These are phyloP conservation scores for Lasiurus cinereus DNA, from an alignment of 2,113 vertebrate genomes.

Conservation along the genomic window DNA sequence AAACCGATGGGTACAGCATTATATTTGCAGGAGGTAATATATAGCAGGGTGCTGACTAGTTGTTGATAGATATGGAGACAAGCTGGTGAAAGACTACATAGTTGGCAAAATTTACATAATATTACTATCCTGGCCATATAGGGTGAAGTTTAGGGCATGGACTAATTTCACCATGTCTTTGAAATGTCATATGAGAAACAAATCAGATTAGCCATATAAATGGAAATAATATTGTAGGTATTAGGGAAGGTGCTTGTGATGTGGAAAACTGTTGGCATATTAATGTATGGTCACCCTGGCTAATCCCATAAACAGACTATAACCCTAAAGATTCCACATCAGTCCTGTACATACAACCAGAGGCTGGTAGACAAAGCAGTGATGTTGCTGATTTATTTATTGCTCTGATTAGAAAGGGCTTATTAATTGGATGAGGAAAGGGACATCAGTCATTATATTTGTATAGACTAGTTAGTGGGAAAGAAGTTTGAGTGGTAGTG, in stretches of 20 bases:
- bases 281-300: neutral
- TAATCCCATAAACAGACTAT: neutral
- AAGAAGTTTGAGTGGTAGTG: neutral
- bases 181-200: neutral
- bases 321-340: neutral
- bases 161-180: neutral
- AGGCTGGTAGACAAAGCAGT: neutral
- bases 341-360: neutral
- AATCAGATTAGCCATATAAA: neutral
- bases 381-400: neutral
- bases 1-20: neutral
- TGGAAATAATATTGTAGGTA: neutral
- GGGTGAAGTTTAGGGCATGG: neutral
- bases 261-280: neutral
- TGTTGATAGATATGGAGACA: neutral
- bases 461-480: neutral
- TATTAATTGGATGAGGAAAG: neutral
- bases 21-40: neutral
- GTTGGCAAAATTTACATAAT: neutral
- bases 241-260: neutral
- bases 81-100: neutral
- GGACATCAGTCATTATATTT: neutral
- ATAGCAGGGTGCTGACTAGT: neutral
- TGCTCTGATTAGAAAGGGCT: neutral
- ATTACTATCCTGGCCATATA: neutral